Base-by-base conservation (phyloP, 2,113 vertebrate species). In the Thinocorus orbignyianus region DNA sequence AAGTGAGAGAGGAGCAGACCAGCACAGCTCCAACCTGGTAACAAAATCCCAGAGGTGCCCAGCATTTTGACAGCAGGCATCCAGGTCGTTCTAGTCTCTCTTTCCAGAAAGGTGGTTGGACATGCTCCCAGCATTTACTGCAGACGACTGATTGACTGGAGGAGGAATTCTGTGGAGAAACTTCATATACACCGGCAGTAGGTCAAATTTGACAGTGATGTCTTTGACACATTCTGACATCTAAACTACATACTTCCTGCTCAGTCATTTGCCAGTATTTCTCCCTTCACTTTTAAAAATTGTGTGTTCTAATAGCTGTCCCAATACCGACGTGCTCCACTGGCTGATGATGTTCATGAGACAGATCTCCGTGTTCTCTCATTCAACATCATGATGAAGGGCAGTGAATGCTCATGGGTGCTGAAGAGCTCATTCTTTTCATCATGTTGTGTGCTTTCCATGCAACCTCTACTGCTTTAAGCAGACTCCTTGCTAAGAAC, bases 341-440 rank as follows among this genome's bases (percentile, higher is more conserved):
- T 33, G 35, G 57, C 14, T 0, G 0, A 46, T 73, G 31, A 11
- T 57, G 68, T 48, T 58, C 2, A 2, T 6, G 2, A 58, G 66
- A 41, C 39, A 52, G 39, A 41, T 62, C 41, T 52, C 12, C n/a
- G 44, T 58, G 10, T 60, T 85, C 58, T 85, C 65, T 26, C 20
- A 28, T 35, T 51, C 37, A 30, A 18, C 22, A 13, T 13, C 3
- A 1, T 6, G 17, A 60, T 16, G 55, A 68, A 10, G 83, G 93
- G 1, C 17, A 77, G 30, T 13, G 26, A 66, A 42, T 0, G 2
- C 37, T 57, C 41, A 10, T 7, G n/a, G 49, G 22, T 39, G 68
- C 35, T 54, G 18, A 28, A 62, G 26, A 71, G 26, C 18, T 23
- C 0, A 0, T 48, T 44, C 13, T 23, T 48, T 57, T 37, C 9